Evolutionary conservation across 2,113 vertebrate species (phyloP).

Genomic region (Cyanoderma ruficeps): DNA sequence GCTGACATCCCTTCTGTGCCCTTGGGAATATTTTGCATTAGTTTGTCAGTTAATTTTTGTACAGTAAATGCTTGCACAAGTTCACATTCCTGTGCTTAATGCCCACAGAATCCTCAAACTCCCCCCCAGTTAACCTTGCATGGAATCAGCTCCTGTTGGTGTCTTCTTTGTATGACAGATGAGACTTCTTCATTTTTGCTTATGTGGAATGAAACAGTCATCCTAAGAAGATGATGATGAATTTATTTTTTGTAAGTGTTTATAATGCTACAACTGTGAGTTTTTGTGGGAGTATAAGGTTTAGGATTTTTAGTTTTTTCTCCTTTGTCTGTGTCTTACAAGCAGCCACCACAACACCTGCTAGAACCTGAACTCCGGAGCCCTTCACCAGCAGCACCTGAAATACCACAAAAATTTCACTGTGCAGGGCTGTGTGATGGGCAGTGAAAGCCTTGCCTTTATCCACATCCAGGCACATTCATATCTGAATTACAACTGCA

Average conservation of each 20-base stretch:
- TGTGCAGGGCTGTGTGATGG: not conserved
- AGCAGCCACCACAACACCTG: not conserved
- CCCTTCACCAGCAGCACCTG: not conserved
- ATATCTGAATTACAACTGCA: not conserved
- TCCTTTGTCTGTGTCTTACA: not conserved
- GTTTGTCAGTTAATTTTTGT: not conserved
- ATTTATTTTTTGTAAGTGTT: not conserved
- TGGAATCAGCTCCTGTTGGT: not conserved
- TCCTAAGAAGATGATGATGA: not conserved
- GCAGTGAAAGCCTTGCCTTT: not conserved
- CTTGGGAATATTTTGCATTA: not conserved
- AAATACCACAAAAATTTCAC: not conserved
- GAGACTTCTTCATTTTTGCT: not conserved
- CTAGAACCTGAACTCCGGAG: not conserved
- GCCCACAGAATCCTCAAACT: not conserved
- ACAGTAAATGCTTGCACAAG: not conserved
- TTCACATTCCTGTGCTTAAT: not conserved
- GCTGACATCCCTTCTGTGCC: not conserved
- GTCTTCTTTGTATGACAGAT: not conserved
- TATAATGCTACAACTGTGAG: not conserved
- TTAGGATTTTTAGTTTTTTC: not conserved
- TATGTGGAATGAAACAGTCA: not conserved
- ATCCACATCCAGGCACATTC: not conserved
- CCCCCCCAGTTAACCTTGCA: not conserved
- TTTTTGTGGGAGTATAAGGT: not conserved